These are phyloP conservation scores for Holothuria glaberrima DNA, from an alignment of 35 echinoderm and acorn worm genomes.

Conservation along the genomic window DNA sequence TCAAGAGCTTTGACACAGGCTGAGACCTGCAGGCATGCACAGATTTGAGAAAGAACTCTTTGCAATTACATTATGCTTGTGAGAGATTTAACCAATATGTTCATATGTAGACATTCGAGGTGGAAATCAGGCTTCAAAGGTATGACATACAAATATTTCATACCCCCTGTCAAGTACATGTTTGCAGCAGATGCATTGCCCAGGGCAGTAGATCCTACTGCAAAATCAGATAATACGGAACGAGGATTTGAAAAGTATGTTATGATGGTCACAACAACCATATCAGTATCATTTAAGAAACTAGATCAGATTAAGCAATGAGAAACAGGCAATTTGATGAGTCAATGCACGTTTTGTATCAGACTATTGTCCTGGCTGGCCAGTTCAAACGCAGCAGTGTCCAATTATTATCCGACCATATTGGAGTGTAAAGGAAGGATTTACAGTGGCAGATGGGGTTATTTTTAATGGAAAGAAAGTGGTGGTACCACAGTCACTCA, in stretches of 20 bases:
- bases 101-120: neutral
- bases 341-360: neutral
- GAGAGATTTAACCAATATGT: neutral
- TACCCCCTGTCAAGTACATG: constrained; percentile 38
- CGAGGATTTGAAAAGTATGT: neutral
- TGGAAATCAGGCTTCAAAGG: constrained; percentile 20
- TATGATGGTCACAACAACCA: neutral
- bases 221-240: constrained; percentile 9
- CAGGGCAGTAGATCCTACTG: constrained; percentile 6
- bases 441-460: constrained; percentile 40
- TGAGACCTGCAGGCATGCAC: too few relatives aligned
- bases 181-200: constrained; percentile 28
- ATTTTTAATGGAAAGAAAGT: constrained; percentile 20
- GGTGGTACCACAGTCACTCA: constrained; percentile 47
- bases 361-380: constrained; percentile 1
- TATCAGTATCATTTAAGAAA: neutral
- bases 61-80: constrained; percentile 10
- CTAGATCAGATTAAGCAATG: constrained; percentile 11
- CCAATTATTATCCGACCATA: neutral
- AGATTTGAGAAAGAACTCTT: too few relatives aligned
- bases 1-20: too few relatives aligned
- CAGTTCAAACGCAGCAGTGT: neutral
- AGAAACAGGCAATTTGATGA: constrained; percentile 21
- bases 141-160: constrained; percentile 30
- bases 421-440: constrained; percentile 27